phyloP scores from a whole-genome alignment of 2,797 vertebrate genomes.

The Cossypha heuglini region DNA sequence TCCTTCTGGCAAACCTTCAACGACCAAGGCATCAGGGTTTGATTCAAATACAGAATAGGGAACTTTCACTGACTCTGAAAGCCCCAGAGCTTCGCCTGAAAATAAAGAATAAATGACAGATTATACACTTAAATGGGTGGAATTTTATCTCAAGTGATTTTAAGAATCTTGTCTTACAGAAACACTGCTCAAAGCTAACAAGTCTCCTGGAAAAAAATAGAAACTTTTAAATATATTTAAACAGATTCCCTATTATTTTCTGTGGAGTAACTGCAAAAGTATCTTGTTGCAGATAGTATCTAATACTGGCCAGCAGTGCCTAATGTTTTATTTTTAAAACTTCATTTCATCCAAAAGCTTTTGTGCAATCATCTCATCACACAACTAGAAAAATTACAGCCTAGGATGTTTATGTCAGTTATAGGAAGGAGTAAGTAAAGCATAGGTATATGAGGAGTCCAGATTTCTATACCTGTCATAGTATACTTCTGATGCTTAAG shows the following conservation, averaged over 20 bases:
- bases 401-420: background rate
- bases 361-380: background rate
- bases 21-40: slow-evolving; percentile 68
- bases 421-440: background rate
- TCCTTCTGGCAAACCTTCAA: slow-evolving; percentile 81
- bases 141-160: background rate
- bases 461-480: background rate
- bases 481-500: background rate
- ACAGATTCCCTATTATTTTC: background rate
- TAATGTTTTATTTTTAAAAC: background rate
- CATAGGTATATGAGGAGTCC: background rate
- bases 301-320: background rate
- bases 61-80: slow-evolving; percentile 76
- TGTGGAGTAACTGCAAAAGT: background rate
- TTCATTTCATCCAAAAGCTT: background rate
- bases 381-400: background rate
- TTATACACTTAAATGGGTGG: background rate
- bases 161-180: background rate
- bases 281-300: background rate
- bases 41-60: slow-evolving; percentile 79
- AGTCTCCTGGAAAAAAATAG: background rate
- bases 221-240: background rate
- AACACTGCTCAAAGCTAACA: background rate
- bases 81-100: slow-evolving; percentile 78
- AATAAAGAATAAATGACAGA: background rate